Base-by-base conservation (phyloP, 1,140 invertebrate species). In the Doryteuthis pealeii region DNA sequence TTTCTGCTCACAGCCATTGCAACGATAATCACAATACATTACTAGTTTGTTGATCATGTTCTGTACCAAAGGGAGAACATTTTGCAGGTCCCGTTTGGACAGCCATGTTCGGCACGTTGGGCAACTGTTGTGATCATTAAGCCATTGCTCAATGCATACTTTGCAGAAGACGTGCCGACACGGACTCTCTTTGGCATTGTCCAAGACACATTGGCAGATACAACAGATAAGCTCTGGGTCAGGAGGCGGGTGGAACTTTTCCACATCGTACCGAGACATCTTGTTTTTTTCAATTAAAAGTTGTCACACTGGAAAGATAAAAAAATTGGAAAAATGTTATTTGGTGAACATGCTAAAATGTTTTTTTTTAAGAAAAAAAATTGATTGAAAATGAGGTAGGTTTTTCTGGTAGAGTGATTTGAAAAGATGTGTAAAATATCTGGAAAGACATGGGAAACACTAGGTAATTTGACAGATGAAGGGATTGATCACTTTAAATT, bases 151-250 rank as follows among this genome's bases (percentile, higher is more conserved):
- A 35, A 86, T 86, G 69, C 85, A 86, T 8, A 77, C 65, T 43
- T 79, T 78, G 78, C 85, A 86, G 74, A 85, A 86, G 0, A 86
- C 83, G 78, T 86, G 85, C 10, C 82, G 79, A 77, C 85, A 86
- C 22, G 79, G 81, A 65, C 81, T 81, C 69, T 84, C 83, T 66
- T 81, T 76, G 15, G 85, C 81, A 26, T 78, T 73, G 49, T 83
- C 80, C 28, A 86, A 76, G 14, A 86, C 83, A 81, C 80, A 81
- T 73, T 81, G 82, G 75, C 85, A 86, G 26, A 86, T 84, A 74
- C 82, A 82, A 58, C 85, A 86, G 1, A 86, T 71, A 15, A 86
- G 72, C 40, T 86, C 83, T 28, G 78, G 77, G 30, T 83, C 83
- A n/a, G 85, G 85, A 3, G 79, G 75, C 2, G 77, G 79, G 26